Evolutionary conservation across 2,888 invertebrate genomes (phyloP), one percentile per base, ranked within the genome.

Genomic region (Agrochola lota): DNA sequence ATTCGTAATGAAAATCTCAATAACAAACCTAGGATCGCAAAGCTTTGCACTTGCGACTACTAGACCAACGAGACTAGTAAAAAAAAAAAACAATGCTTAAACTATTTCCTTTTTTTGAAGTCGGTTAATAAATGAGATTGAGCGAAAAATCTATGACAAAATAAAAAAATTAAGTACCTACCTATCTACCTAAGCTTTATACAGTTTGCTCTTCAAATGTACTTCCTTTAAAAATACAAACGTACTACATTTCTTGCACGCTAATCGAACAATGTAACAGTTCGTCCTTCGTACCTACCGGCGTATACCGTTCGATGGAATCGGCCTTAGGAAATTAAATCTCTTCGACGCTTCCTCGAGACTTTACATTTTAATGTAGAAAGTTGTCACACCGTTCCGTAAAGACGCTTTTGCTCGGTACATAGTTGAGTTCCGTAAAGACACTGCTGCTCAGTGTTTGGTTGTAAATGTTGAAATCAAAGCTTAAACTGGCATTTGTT

Each of bases 311-410:
- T 64, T 6, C 71, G 88, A 86, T 81, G 69, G 75, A 80, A 86
- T 91, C 91, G 89, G 89, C 86, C 91, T 91, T 92, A 94, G 94
- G 94, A 95, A 95, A 95, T 95, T 95, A 94, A 95, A 95, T 95
- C 94, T 91, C 88, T 88, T 87, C 88, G 81, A 78, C 84, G 88
- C 90, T 90, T 90, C 90, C 89, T 83, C 84, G 84, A 89, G 91
- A 91, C 92, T 94, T 93, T 92, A 93, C 94, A 94, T 94, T 95
- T 94, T 92, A 95, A 95, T 93, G 91, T 89, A 85, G 83, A 74
- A 26, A 52, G 8, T 40, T 74, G 52, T 94, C 77, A 93, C 93
- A 94, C 92, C 89, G 91, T 78, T 12, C 9, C 55, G 82, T 84
- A 83, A 78, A 15, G 4, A 7, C 2, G 12, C 17, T 9, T 15